phyloP scores from a whole-genome alignment of 2,113 vertebrate species.

The Chauna torquata region DNA sequence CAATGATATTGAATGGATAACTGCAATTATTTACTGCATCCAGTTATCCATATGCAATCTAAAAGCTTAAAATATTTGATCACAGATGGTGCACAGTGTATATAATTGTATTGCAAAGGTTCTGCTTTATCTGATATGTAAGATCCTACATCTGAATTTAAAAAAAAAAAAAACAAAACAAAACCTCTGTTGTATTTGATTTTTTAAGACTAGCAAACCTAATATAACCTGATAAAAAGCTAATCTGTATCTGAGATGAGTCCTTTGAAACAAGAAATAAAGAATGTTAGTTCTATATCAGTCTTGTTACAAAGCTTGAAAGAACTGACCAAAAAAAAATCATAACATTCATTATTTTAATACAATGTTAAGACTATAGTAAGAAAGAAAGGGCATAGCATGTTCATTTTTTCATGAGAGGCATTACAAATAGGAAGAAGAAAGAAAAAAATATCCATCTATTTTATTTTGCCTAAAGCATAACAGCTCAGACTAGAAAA shows the following conservation, averaged over 20 bases:
- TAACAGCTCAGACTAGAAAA: neutral
- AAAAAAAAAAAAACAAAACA: neutral
- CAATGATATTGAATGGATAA: neutral
- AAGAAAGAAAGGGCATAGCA: constrained; percentile 8
- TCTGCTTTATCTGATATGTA: neutral
- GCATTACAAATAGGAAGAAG: constrained; percentile 4
- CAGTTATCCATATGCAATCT: neutral
- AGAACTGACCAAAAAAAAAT: neutral
- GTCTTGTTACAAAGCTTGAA: constrained; percentile 28
- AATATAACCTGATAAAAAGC: neutral
- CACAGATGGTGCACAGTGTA: neutral
- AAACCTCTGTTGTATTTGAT: neutral
- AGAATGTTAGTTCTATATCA: constrained; percentile 23
- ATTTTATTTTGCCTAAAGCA: constrained; percentile 1
- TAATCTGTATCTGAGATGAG: constrained; percentile 6
- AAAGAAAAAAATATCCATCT: neutral
- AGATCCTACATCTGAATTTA: too few species aligned
- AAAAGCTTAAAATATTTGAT: neutral
- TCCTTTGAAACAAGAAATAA: constrained; percentile 31
- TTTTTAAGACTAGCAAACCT: neutral
- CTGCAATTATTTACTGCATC: neutral
- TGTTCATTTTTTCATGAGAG: constrained; percentile 29
- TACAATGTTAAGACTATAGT: constrained; percentile 6
- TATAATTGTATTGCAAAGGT: neutral
- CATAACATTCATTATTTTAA: constrained; percentile 35